Base-by-base conservation (phyloP, 2,797 vertebrate genomes). In the Vireo griseus region DNA sequence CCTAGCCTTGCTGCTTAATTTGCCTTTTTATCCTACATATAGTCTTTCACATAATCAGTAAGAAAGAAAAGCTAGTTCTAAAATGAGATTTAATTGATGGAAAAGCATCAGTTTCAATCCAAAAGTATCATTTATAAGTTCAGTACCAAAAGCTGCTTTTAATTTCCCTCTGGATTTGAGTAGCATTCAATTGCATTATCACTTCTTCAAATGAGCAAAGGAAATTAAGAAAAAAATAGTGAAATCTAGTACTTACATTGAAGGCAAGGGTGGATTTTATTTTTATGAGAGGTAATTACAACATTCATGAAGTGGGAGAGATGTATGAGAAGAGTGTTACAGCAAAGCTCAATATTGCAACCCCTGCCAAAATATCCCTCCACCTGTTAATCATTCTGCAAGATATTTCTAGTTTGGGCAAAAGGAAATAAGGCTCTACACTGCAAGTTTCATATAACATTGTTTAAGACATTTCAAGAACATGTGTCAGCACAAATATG, bases 401-500 rank as follows among this genome's bases (percentile, higher is more conserved):
- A 86, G 29, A 8, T 62, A 45, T 29, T 61, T 91, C 51, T 67
- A 37, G n/a, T 67, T 40, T 59, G 40, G 52, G 19, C 26, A 65
- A 77, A 73, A 61, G 48, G 40, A 79, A 62, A 6, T 26, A 11
- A 50, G 39, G 25, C 84, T 20, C 22, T 54, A 40, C 25, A 20
- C 22, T 37, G 37, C 1, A 2, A 57, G 28, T 51, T 79, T 88
- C 72, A 85, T 80, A 37, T 17, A 85, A 80, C 40, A 77, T 66
- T 57, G 33, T 73, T 94, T 50, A 51, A 92, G 81, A 75, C 33
- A 59, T 25, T 20, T 7, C 16, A 77, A 69, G 29, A 67, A 17
- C 31, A 73, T 61, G 14, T 65, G 75, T 96, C 92, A 92, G 94
- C 84, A 91, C 42, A 93, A 92, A 86, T 84, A 92, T 45, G 48